These are phyloP conservation scores for Heliconius ethilla DNA, from an alignment of 2,888 invertebrate species.

Conservation along the genomic window DNA sequence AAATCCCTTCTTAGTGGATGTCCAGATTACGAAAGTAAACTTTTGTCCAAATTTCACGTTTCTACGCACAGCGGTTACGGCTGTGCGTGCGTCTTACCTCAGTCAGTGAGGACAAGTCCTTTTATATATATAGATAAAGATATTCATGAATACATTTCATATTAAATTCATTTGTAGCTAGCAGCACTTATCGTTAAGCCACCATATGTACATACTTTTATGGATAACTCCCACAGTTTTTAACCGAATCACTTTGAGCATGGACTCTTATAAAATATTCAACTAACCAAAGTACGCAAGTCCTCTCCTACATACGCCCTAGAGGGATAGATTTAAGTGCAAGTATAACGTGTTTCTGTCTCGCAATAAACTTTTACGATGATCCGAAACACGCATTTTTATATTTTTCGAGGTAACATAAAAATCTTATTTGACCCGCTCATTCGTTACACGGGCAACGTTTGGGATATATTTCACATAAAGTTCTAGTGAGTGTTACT, in stretches of 20 bases:
- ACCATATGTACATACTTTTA: slow-evolving; percentile 9
- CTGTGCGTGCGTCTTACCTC: too few species aligned
- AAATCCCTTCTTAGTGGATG: too few species aligned
- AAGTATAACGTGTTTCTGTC: slow-evolving; percentile 49
- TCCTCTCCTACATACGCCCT: slow-evolving; percentile 37
- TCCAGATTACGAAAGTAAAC: too few species aligned
- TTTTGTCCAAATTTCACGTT: too few species aligned
- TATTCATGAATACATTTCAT: not conserved
- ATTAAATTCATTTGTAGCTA: not conserved
- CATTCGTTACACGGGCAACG: slow-evolving; percentile 36
- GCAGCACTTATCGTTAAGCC: slow-evolving; percentile 14
- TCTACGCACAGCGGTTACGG: too few species aligned
- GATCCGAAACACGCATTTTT: slow-evolving; percentile 48
- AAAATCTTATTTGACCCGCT: slow-evolving; percentile 46
- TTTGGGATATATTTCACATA: slow-evolving; percentile 33
- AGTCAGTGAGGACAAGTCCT: too few species aligned
- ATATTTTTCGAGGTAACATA: slow-evolving; percentile 45
- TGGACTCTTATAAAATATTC: slow-evolving; percentile 37
- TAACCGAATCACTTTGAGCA: slow-evolving; percentile 8
- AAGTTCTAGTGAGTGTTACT: slow-evolving; percentile 20
- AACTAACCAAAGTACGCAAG: slow-evolving; percentile 25
- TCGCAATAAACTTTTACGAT: slow-evolving; percentile 50
- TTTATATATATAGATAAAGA: not conserved
- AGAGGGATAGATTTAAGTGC: slow-evolving; percentile 44
- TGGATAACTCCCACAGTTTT: slow-evolving; percentile 2